Evolutionary conservation across 2,113 vertebrate genomes (phyloP).

Genomic region (Poecile atricapillus): DNA sequence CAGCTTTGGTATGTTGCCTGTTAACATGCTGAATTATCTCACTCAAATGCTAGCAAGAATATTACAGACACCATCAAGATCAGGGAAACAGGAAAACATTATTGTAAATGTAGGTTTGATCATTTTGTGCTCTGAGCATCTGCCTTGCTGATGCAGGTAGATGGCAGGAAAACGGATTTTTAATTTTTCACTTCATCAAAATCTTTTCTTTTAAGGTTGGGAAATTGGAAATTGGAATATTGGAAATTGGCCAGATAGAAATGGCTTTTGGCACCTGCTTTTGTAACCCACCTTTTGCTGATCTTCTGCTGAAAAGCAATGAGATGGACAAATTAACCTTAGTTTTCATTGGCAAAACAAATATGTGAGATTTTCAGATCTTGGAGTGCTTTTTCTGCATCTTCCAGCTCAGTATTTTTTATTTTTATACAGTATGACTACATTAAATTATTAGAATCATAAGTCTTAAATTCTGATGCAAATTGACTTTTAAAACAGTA

Average conservation of each 20-base stretch:
- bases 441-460: neutral
- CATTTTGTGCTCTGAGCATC: neutral
- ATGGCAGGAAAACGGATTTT: neutral
- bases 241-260: neutral
- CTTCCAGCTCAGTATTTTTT: neutral
- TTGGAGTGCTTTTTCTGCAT: neutral
- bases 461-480: neutral
- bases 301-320: neutral
- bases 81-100: neutral
- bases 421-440: neutral
- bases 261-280: neutral
- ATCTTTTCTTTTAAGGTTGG: neutral
- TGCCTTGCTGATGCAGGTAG: neutral
- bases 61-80: neutral
- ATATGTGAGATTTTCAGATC: neutral
- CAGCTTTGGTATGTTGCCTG: neutral
- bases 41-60: neutral
- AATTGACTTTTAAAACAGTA: neutral
- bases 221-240: neutral
- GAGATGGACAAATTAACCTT: neutral
- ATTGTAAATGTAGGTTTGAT: neutral
- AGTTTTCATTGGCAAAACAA: neutral
- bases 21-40: neutral
- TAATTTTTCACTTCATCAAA: neutral
- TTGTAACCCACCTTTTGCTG: neutral